Base-by-base conservation (phyloP, 2,797 vertebrate genomes). In the Pogoniulus pusillus region DNA sequence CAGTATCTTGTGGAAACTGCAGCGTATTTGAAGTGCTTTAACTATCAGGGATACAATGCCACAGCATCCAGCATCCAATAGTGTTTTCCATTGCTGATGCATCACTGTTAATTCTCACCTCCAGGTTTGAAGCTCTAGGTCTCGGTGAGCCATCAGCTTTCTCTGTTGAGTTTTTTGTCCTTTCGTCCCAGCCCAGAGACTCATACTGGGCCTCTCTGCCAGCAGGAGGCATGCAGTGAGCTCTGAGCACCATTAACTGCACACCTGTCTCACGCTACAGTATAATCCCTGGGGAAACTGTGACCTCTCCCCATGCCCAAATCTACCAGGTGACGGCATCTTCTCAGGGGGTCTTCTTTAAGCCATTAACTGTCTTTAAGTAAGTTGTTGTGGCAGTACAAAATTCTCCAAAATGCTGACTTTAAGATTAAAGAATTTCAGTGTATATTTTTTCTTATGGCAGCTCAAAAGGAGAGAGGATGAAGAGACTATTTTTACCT, bases 241-340 rank as follows among this genome's bases (percentile, higher is more conserved):
- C 65, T 77, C 55, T n/a, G 37, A 29, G 2, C 30, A 32, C 13
- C 22, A 2, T 16, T 4, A 29, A 26, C 18, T 18, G 32, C 16
- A n/a, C 45, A 9, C 6, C 34, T 32, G 7, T 13, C 51, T 49
- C 63, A 1, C 39, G 65, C 20, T 54, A 6, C 29, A 41, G 14
- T 6, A 6, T 0, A 0, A 15, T 62, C 30, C n/a, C 27, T 4
- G 4, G 51, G 83, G 47, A 32, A 88, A 27, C 8, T 59, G 0
- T 5, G 45, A 41, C 32, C 49, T 73, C 54, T 73, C 63, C 59
- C 57, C 29, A 4, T 63, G 41, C 47, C 59, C 37, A 58, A 2
- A 64, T n/a, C 51, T n/a, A 10, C 22, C 45, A 26, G 35, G 32
- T 39, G 65, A 18, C 37, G 53, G 55, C 13, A 60, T 66, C 49